phyloP scores from a whole-genome alignment of 2,797 vertebrate species.

The Pseudopleuronectes americanus region DNA sequence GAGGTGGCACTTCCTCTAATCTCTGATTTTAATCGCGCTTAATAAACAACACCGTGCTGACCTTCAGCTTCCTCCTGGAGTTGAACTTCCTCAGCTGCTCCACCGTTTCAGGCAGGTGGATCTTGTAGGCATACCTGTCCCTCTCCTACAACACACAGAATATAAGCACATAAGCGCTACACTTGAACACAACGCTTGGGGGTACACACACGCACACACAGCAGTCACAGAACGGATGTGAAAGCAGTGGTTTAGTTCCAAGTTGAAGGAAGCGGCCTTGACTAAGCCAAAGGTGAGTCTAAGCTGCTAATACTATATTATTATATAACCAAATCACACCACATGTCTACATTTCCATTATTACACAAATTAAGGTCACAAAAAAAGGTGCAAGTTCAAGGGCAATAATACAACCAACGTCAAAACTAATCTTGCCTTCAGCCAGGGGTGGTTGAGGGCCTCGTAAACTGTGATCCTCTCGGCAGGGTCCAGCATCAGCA shows the following conservation, averaged over 20 bases:
- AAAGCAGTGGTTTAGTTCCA: constrained; percentile 24
- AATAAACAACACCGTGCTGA: constrained; percentile 51
- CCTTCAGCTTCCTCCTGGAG: constrained; percentile 98
- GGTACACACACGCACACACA: no score
- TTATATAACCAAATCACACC: no score
- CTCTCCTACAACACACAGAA: constrained; percentile 86
- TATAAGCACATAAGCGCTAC: background rate
- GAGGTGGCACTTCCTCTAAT: constrained; percentile 18
- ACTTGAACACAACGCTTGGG: background rate
- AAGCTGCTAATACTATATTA: no score
- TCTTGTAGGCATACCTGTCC: constrained; percentile 99
- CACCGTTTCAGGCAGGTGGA: constrained; percentile 98
- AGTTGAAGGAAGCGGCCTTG: constrained; percentile 29
- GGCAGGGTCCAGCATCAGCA: constrained; percentile 98
- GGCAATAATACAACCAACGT: no score
- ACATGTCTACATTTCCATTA: background rate
- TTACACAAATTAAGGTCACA: background rate
- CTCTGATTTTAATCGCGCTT: background rate
- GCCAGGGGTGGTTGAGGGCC: constrained; percentile 98
- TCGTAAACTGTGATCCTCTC: constrained; percentile 99
- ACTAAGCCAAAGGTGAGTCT: background rate
- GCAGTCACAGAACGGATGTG: constrained; percentile 24
- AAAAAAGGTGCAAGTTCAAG: no score
- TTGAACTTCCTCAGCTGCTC: constrained; percentile 99
- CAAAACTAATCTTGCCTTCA: constrained; percentile 83